phyloP scores from a whole-genome alignment of 2,888 invertebrate genomes.

The Brachypterus glaber region DNA sequence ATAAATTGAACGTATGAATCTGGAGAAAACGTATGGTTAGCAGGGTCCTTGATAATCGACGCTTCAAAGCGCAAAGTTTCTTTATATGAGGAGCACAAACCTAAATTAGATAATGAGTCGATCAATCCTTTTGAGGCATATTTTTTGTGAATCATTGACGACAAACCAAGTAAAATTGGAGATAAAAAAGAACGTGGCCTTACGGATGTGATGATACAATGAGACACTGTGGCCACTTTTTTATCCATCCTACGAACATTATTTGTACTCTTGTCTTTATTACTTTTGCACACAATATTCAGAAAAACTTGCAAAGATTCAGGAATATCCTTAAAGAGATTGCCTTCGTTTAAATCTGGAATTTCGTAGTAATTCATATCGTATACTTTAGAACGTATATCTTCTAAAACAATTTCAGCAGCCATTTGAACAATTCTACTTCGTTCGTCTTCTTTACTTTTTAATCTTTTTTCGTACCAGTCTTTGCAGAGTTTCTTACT shows the following conservation, averaged over 20 bases:
- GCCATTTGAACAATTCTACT: conserved; percentile 34
- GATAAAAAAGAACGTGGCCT: conserved; percentile 26
- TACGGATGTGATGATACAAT: conserved; percentile 31
- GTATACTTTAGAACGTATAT: conserved; percentile 31
- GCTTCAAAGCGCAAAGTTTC: conserved; percentile 20
- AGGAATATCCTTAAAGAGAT: conserved; percentile 23
- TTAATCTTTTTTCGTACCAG: conserved; percentile 34
- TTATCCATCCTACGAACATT: no score
- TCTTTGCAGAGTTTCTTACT: conserved; percentile 30
- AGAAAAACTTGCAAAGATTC: conserved; percentile 32
- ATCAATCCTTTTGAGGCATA: conserved; percentile 31
- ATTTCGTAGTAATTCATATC: conserved; percentile 33
- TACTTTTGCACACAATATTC: conserved; percentile 23
- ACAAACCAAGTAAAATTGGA: conserved; percentile 26
- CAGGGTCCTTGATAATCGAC: conserved; percentile 29
- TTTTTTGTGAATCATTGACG: conserved; percentile 13
- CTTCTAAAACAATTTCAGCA: conserved; percentile 34
- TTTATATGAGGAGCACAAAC: conserved; percentile 32
- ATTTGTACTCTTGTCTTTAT: conserved; percentile 11
- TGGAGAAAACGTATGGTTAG: conserved; percentile 31
- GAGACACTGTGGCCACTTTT: conserved; percentile 16
- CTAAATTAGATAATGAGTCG: conserved; percentile 30
- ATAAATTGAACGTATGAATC: conserved; percentile 30
- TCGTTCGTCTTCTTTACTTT: conserved; percentile 25
- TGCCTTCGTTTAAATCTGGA: conserved; percentile 29